These are phyloP conservation scores for Calephelis virginiensis DNA, from an alignment of 1,140 invertebrate genomes.

Conservation along the genomic window DNA sequence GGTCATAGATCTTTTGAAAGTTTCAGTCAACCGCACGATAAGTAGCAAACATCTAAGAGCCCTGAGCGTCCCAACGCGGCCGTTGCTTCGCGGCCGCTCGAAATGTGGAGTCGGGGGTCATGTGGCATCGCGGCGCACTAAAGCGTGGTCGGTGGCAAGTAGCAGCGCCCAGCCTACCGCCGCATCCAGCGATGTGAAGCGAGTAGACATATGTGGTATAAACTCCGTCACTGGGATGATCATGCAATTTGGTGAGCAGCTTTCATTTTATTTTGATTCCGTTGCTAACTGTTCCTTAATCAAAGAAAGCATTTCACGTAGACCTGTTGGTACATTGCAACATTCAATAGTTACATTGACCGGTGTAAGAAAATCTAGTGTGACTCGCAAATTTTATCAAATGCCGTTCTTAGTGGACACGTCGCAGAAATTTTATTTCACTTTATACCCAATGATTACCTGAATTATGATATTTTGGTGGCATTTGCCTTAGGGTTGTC, in stretches of 20 bases:
- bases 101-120: constrained; percentile 24
- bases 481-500: neutral
- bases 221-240: constrained; percentile 28
- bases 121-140: constrained; percentile 22
- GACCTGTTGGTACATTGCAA: constrained; percentile 18
- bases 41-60: constrained; percentile 4
- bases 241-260: constrained; percentile 29
- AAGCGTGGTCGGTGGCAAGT: neutral
- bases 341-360: constrained; percentile 14
- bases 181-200: constrained; percentile 20
- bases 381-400: neutral
- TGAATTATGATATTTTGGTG: neutral
- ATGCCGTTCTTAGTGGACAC: neutral
- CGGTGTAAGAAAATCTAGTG: neutral
- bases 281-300: constrained; percentile 27
- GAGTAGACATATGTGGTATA: constrained; percentile 26
- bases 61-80: constrained; percentile 18
- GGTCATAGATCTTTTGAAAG: constrained; percentile 25
- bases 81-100: constrained; percentile 19
- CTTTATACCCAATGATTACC: neutral
- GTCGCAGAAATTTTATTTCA: neutral
- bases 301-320: constrained; percentile 24
- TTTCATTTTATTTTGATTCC: constrained; percentile 22
- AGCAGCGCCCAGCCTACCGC: neutral
- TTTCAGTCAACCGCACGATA: neutral